Base-by-base conservation (phyloP, 2,888 invertebrate genomes). In the Amphipyra tragopoginis region DNA sequence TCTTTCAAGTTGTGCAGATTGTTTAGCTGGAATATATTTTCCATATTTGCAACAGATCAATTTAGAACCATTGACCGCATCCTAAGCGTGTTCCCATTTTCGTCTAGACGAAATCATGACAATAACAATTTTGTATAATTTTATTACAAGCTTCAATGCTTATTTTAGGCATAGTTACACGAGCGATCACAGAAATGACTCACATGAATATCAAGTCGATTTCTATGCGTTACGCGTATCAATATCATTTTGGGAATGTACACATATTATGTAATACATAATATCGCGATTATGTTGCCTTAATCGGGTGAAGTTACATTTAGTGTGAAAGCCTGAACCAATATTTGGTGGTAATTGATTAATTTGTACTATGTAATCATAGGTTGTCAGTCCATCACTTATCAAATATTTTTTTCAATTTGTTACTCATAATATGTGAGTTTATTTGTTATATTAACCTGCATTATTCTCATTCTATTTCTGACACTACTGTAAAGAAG, bases 111-210 rank as follows among this genome's bases (percentile, higher is more conserved):
- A 62, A 72, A 66, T 47, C 54, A 66, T 59, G 48, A 57, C 44
- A 60, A 65, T 65, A 72, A 72, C 60, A 60, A 58, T 61, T 72
- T 62, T 63, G 63, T 65, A 77, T 73, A 77, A 80, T 80, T 77
- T 77, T 74, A 83, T 74, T 60, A 66, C 51, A 40, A 76, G 63
- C 57, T 61, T 66, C 61, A 74, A 69, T 65, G 75, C 51, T 75
- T 70, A 69, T 69, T 74, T 82, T 57, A 72, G 65, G 59, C 57
- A 69, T 65, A 58, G 58, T 70, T 68, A 69, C 71, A 68, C 58
- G 72, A 44, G 66, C 65, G 64, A 43, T 64, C 64, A 42, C 53
- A 11, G 47, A 21, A 65, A 65, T 73, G 72, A 75, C 48, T 75
- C 75, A 57, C 55, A 58, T 65, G 66, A 60, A 72, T 68, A 65